phyloP scores from a whole-genome alignment of 92 coral and sea anemone species.

The Actinernus sp. region DNA sequence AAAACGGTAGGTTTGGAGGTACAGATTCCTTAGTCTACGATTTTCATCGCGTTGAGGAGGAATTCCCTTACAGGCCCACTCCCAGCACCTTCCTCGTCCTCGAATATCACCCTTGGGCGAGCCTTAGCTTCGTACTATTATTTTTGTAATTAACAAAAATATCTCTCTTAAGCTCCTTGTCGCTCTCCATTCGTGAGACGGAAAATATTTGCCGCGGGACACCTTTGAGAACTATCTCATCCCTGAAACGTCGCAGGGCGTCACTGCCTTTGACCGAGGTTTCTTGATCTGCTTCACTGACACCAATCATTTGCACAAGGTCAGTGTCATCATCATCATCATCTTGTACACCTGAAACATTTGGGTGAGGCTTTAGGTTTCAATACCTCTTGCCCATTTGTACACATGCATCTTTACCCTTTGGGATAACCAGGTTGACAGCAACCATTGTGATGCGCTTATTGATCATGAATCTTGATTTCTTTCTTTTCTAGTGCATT shows the following conservation, averaged over 20 bases:
- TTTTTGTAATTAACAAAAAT: slow-evolving; percentile 28
- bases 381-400: no score
- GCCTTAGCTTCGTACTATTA: slow-evolving; percentile 2
- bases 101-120: slow-evolving; percentile 22
- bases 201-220: slow-evolving; percentile 13
- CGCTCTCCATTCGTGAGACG: slow-evolving; percentile 23
- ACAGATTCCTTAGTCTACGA: slow-evolving; percentile 60
- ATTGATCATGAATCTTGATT: no score
- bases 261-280: slow-evolving; percentile 17
- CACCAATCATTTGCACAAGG: slow-evolving; percentile 13
- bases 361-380: no score
- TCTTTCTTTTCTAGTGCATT: no score
- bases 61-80: slow-evolving; percentile 58
- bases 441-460: no score
- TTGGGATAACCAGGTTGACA: no score
- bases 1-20: no score
- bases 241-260: slow-evolving; percentile 20
- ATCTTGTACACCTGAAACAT: no score
- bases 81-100: slow-evolving; percentile 70
- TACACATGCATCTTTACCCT: no score
- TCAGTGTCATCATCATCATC: slow-evolving; percentile 11
- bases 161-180: slow-evolving; percentile 17
- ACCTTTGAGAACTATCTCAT: neutral
- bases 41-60: slow-evolving; percentile 39
- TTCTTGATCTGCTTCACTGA: slow-evolving; percentile 13